A percentile compares a stretch with the other conserved stretches of the same genome.
phyloP scores from a whole-genome alignment of 2,888 invertebrate genomes.

The Xestia ashworthii region DNA sequence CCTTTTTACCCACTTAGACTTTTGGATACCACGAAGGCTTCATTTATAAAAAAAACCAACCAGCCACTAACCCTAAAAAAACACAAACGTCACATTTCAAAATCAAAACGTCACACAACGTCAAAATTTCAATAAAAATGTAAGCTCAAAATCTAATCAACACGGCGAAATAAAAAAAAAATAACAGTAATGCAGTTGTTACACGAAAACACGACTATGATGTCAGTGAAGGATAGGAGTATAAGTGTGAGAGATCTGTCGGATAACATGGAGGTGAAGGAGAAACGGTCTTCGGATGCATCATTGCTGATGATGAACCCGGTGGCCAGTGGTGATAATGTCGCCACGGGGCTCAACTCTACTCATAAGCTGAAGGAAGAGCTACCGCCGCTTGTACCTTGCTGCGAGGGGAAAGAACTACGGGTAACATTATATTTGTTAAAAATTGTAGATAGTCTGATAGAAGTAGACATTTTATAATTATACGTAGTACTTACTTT shows the following conservation, averaged over 20 bases:
- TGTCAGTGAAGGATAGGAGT: slow-evolving; percentile 73
- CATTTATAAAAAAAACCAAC: neutral
- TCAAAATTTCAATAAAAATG: slow-evolving; percentile 81
- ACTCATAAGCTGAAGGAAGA: slow-evolving; percentile 84
- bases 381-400: slow-evolving; percentile 83
- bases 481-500: neutral
- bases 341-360: slow-evolving; percentile 80
- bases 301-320: slow-evolving; percentile 84
- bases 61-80: slow-evolving; percentile 29
- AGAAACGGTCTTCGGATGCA: slow-evolving; percentile 81
- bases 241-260: slow-evolving; percentile 67
- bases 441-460: neutral
- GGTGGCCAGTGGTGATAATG: slow-evolving; percentile 87
- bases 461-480: too few relatives aligned
- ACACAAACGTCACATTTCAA: slow-evolving; percentile 71
- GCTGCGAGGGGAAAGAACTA: slow-evolving; percentile 86
- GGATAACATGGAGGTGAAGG: slow-evolving; percentile 81
- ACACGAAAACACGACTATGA: slow-evolving; percentile 77
- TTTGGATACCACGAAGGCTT: neutral
- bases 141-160: slow-evolving; percentile 71
- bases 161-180: slow-evolving; percentile 57
- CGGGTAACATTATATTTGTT: slow-evolving; percentile 70
- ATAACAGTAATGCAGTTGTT: slow-evolving; percentile 82
- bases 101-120: slow-evolving; percentile 78
- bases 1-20: neutral